Conservation (phyloP, 2,888 invertebrate species). For the Drosophila flavopinicola region DNA sequence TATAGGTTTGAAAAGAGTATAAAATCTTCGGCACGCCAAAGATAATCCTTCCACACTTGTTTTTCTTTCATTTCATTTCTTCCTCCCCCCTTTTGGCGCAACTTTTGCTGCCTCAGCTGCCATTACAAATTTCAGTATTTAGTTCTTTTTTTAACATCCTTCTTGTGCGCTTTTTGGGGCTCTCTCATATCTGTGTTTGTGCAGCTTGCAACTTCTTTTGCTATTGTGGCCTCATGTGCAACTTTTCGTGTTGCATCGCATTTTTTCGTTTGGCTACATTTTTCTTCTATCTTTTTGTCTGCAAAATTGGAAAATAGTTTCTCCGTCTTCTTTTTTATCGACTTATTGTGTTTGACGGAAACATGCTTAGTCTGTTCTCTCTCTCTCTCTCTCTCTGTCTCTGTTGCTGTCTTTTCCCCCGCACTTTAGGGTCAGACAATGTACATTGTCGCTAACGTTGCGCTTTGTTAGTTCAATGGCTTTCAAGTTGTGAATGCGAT, state of each 20-base stretch:
- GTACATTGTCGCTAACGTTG: slow-evolving; percentile 25
- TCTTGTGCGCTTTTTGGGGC: background rate
- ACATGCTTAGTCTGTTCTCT: slow-evolving; percentile 54
- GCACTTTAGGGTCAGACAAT: slow-evolving; percentile 27
- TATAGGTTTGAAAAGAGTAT: no score
- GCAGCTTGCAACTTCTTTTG: slow-evolving; percentile 49
- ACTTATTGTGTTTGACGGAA: slow-evolving; percentile 68
- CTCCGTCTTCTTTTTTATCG: slow-evolving; percentile 59
- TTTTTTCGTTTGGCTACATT: slow-evolving; percentile 29
- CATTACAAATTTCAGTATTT: slow-evolving; percentile 60
- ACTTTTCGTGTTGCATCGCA: slow-evolving; percentile 27
- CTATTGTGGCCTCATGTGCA: slow-evolving; percentile 36
- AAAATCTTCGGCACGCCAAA: no score
- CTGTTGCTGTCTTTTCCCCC: background rate
- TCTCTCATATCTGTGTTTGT: slow-evolving; percentile 62
- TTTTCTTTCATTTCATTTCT: background rate
- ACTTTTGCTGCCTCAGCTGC: slow-evolving; percentile 75
- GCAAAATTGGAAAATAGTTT: slow-evolving; percentile 71
- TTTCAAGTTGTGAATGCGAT: slow-evolving; percentile 29
- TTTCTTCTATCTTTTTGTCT: slow-evolving; percentile 9
- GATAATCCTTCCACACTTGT: no score
- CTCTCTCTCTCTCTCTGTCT: background rate
- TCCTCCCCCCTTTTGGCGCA: slow-evolving; percentile 27
- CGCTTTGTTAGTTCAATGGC: slow-evolving; percentile 38
- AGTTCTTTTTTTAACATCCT: background rate